Conservation (phyloP, 2,113 vertebrate species). For the Silurus asotus region DNA sequence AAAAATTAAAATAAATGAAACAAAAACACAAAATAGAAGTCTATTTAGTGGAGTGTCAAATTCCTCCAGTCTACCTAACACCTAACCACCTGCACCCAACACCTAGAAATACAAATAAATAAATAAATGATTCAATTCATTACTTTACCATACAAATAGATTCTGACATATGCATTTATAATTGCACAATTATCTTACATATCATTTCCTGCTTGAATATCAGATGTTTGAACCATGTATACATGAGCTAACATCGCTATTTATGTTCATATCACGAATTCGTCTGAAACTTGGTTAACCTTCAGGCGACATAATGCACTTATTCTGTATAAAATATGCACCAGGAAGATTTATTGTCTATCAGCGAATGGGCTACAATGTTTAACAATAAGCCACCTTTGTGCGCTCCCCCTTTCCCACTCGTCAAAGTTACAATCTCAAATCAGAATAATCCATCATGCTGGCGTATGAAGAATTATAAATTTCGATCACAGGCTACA, state of each 20-base stretch:
- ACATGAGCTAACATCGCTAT: conserved; percentile 49
- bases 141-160: not conserved
- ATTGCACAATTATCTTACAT: not conserved
- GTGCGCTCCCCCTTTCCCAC: conserved; percentile 58
- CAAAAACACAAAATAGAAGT: too few species aligned
- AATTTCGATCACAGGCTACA: conserved; percentile 64
- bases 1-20: too few species aligned
- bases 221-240: conserved; percentile 20
- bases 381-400: conserved; percentile 66
- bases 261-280: conserved; percentile 59
- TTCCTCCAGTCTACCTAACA: too few species aligned
- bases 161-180: not conserved
- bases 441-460: conserved; percentile 76
- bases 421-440: conserved; percentile 74
- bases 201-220: not conserved
- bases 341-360: conserved; percentile 78
- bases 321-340: conserved; percentile 72
- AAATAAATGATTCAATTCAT: not conserved
- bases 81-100: too few species aligned
- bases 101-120: not conserved
- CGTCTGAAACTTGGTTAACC: conserved; percentile 70
- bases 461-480: conserved; percentile 74
- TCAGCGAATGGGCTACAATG: conserved; percentile 67
- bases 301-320: conserved; percentile 72
- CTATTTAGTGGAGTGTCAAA: too few species aligned